Evolutionary conservation across 1,140 invertebrate species (phyloP), one percentile per base, ranked within the genome.

Genomic region (Halotydeus destructor): DNA sequence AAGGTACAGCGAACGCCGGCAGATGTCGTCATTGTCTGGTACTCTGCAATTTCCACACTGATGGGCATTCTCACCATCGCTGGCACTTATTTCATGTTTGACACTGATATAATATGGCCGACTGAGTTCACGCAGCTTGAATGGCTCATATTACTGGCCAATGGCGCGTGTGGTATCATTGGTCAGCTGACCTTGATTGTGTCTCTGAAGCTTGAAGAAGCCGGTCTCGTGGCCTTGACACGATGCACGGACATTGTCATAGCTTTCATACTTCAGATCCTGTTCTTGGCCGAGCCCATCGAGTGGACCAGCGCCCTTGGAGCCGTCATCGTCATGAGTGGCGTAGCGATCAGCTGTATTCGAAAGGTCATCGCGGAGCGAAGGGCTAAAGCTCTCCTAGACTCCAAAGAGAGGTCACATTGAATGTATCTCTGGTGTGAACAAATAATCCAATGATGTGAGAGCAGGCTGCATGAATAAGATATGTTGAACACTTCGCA

Each of bases 201-300:
- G 50, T 78, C 83, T 5, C 60, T 85, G 34, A 78, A 85, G 60
- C 66, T 82, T 51, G 83, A 88, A 58, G 77, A 84, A 57, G 82
- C 81, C 3, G 80, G 80, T 11, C 79, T 80, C 14, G 78, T 86
- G 1, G 75, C 83, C 1, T 80, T 88, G 43, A 78, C 80, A 12
- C 66, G 82, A 18, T 80, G 80, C 30, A 75, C 76, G 21, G 81
- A 85, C 57, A 84, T 88, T 46, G 77, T 86, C 0, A 82, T 85
- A 60, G 80, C 81, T 12, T 86, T 88, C 55, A 66, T 84, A 40
- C 85, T 80, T 78, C 80, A 86, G 57, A 49, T 50, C 1, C 24
- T 44, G 16, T 28, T 46, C 18, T 32, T 46, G 0, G 12, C 41
- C 16, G 45, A 46, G 16, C 14, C 38, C 14, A n/a, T 44, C 22